Percentiles rank a stretch among this genome's conserved stretches.
Conservation (phyloP, 2,888 invertebrate genomes). For the Blastobasis adustella region DNA sequence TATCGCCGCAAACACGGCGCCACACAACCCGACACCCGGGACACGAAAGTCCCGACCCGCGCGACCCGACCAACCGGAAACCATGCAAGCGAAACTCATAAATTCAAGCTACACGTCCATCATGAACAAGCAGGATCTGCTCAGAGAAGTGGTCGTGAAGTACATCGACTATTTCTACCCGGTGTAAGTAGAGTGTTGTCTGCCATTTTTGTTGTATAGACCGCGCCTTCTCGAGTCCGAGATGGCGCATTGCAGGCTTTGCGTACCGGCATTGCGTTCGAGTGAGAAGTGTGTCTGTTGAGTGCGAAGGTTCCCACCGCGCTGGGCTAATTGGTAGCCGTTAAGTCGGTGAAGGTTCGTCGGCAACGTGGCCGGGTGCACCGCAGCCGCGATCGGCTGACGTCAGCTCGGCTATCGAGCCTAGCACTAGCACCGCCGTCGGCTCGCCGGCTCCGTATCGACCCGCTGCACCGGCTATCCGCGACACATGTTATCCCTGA, state of each 20-base stretch:
- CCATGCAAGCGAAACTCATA: constrained; percentile 75
- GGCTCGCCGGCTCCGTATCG: constrained; percentile 55
- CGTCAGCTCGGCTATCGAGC: constrained; percentile 58
- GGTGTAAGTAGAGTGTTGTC: constrained; percentile 73
- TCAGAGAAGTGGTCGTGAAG: constrained; percentile 81
- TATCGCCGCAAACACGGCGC: constrained; percentile 46
- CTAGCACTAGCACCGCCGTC: constrained; percentile 17
- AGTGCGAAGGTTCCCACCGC: constrained; percentile 50
- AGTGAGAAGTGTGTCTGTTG: neutral
- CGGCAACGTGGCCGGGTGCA: constrained; percentile 43
- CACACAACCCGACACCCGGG: constrained; percentile 46
- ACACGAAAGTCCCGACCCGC: constrained; percentile 46
- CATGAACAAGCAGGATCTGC: constrained; percentile 79
- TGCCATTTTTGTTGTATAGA: constrained; percentile 7
- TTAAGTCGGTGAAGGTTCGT: constrained; percentile 70
- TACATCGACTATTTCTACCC: constrained; percentile 83
- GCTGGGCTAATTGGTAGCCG: constrained; percentile 51
- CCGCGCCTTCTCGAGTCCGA: constrained; percentile 1
- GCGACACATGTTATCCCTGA: too few relatives aligned
- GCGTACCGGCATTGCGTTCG: neutral
- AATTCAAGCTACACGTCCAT: constrained; percentile 78
- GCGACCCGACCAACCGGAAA: constrained; percentile 27
- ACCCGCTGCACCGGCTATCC: constrained; percentile 46
- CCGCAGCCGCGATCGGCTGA: constrained; percentile 42
- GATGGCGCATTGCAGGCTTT: constrained; percentile 49